These are phyloP conservation scores for Cephus runcator DNA, from an alignment of 2,888 invertebrate genomes.

Conservation along the genomic window DNA sequence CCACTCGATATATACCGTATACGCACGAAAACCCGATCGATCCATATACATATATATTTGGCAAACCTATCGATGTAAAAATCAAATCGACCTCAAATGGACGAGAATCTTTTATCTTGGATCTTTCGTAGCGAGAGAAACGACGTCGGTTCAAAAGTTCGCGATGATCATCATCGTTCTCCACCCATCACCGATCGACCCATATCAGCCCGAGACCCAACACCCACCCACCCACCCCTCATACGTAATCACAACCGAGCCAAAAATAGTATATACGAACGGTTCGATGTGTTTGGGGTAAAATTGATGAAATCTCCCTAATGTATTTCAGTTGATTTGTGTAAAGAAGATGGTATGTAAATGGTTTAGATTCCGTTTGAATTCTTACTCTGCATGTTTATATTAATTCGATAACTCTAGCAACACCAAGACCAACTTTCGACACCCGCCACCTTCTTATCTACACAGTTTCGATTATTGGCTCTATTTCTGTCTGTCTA, in stretches of 20 bases:
- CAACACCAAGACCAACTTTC: background rate
- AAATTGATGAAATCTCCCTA: conserved; percentile 56
- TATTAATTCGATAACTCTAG: conserved; percentile 25
- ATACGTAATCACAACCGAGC: background rate
- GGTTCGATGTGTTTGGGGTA: conserved; percentile 18
- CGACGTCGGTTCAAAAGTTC: background rate
- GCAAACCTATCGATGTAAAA: too few relatives aligned
- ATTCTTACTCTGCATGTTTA: conserved; percentile 53
- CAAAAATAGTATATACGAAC: background rate
- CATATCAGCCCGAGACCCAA: background rate
- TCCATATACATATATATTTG: too few relatives aligned
- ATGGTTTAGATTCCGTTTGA: conserved; percentile 55
- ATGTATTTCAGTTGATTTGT: conserved; percentile 62
- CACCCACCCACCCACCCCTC: background rate
- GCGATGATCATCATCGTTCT: background rate
- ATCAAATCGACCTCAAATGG: too few relatives aligned
- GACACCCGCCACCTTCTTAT: background rate
- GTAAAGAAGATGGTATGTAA: conserved; percentile 63
- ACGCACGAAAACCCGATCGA: too few relatives aligned
- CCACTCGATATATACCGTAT: background rate
- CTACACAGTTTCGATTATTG: background rate
- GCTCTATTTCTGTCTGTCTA: background rate
- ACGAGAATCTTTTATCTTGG: too few relatives aligned
- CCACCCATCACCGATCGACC: background rate
- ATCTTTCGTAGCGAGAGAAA: too few relatives aligned